Evolutionary conservation across 2,888 invertebrate species (phyloP), one percentile per base, ranked within the genome.

Genomic region (Agonopterix subpropinquella): DNA sequence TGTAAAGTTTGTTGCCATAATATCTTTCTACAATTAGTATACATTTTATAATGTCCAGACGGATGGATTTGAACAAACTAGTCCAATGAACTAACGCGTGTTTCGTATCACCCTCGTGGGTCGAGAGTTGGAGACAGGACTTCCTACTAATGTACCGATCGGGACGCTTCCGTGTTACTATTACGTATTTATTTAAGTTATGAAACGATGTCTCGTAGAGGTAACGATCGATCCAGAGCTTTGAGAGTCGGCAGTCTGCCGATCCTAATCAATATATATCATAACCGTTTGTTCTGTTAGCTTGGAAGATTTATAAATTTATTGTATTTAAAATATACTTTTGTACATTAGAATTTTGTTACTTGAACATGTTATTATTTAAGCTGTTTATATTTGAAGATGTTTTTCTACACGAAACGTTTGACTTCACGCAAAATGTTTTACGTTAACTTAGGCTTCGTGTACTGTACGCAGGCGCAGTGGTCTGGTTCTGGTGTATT

Each of bases 1-100:
- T 87, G 85, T 87, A 85, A 87, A 87, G 86, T 88, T 86, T 85
- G 87, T 88, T 88, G 87, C 87, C 87, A 88, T 88, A 86, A 87
- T 87, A 87, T 85, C 85, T 84, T 86, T 86, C 81, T 87, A 86
- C 83, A 79, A 18, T 84, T 85, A 86, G 83, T 84, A 83, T 85
- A 84, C 83, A 81, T 79, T 77, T 39, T 73, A 80, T 80, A 71
- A 70, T 81, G 83, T 86, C 85, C 83, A 81, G 72, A 79, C 73
- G 78, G 70, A 81, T 80, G 82, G 82, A 86, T 84, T 85, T 80
- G 86, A 87, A 83, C 85, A 84, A 84, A 85, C 87, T 88, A 86
- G 87, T 88, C 87, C 80, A 77, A 78, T 78, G 76, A 72, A 78
- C 61, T 65, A 64, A 68, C 71, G 77, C 71, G 77, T 70, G 73